A percentile compares a stretch with the other conserved stretches of the same genome.
Evolutionary conservation across 2,888 invertebrate species (phyloP).

Genomic region (Philaethria dido): DNA sequence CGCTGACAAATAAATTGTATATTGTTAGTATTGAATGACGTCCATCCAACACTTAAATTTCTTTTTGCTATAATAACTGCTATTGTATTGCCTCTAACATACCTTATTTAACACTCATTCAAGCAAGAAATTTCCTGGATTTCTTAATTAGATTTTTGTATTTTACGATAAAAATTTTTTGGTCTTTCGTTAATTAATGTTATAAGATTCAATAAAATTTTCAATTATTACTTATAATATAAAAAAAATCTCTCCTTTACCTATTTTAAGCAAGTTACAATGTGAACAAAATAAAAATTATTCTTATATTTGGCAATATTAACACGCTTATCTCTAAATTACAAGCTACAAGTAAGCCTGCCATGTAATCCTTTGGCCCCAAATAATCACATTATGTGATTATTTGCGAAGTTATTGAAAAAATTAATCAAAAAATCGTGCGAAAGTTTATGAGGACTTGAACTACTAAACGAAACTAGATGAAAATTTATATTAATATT

Average conservation of each 20-base stretch:
- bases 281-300: too few relatives aligned
- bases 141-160: background rate
- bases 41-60: slow-evolving; percentile 49
- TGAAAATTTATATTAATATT: too few relatives aligned
- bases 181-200: background rate
- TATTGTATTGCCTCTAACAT: slow-evolving; percentile 51
- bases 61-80: slow-evolving; percentile 55
- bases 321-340: too few relatives aligned
- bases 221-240: background rate
- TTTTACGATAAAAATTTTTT: background rate
- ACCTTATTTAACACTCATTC: slow-evolving; percentile 41
- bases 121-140: background rate
- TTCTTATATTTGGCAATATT: too few relatives aligned
- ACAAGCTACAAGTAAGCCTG: too few relatives aligned
- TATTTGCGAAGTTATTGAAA: too few relatives aligned
- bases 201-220: background rate
- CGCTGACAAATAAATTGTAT: slow-evolving; percentile 47
- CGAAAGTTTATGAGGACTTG: too few relatives aligned
- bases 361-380: too few relatives aligned
- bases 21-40: slow-evolving; percentile 61
- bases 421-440: too few relatives aligned
- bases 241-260: background rate
- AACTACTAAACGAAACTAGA: too few relatives aligned
- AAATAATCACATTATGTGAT: too few relatives aligned
- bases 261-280: too few relatives aligned